These are phyloP conservation scores for Prionailurus viverrinus DNA, from an alignment of 2,113 vertebrate species.

Conservation along the genomic window DNA sequence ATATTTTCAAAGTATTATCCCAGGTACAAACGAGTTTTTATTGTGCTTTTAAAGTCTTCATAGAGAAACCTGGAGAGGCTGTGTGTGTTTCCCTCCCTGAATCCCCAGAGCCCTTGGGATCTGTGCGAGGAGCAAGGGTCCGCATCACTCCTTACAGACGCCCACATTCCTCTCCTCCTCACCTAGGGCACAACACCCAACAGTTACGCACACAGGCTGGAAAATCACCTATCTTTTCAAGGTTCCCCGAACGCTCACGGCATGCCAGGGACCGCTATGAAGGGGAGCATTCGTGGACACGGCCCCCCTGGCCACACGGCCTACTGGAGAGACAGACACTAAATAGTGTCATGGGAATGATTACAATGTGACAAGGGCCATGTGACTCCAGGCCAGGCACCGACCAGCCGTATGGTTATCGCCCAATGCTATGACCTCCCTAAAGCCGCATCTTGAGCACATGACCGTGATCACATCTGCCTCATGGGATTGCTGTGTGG, in stretches of 20 bases:
- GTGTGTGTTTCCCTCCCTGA: background rate
- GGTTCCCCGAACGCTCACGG: background rate
- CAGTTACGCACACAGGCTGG: background rate
- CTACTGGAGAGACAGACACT: background rate
- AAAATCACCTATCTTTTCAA: background rate
- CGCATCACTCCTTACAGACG: accelerated
- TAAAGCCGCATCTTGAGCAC: background rate
- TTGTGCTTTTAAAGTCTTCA: background rate
- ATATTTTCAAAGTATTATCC: background rate
- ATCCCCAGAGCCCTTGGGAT: accelerated
- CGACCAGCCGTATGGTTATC: too few relatives aligned
- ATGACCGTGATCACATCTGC: background rate
- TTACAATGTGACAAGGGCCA: background rate
- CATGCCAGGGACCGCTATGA: background rate
- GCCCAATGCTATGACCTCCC: too few relatives aligned
- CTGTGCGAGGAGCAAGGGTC: accelerated
- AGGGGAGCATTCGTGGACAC: background rate
- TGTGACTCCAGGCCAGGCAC: background rate
- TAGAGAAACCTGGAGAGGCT: background rate
- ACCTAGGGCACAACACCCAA: accelerated
- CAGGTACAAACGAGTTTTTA: background rate
- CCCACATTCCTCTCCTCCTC: background rate
- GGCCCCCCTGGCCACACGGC: background rate
- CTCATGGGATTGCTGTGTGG: accelerated
- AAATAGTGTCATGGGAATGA: accelerated